Evolutionary conservation across 2,797 vertebrate genomes (phyloP), one percentile per base, ranked within the genome.

Genomic region (Sphaeramia orbicularis): DNA sequence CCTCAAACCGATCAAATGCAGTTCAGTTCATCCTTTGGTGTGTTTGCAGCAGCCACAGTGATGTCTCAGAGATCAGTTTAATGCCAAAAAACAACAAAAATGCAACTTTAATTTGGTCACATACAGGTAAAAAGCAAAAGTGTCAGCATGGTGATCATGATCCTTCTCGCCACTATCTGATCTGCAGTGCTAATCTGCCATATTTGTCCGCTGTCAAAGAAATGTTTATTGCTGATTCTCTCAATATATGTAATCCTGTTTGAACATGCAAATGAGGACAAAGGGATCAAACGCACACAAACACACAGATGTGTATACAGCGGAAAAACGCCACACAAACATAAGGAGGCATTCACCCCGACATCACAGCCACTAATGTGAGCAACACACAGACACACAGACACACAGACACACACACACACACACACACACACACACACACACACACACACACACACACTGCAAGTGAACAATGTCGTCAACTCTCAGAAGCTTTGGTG

Each of bases 221-320:
- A 58, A 44, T 86, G 85, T 90, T 88, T 88, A 83, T 71, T 86
- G 83, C 61, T 58, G 78, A 86, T 88, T 87, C 84, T 83, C 80
- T 86, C 76, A 85, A 82, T 86, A 75, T 76, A 85, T 80, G 90
- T 81, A 76, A 87, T 89, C 78, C 82, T 91, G 85, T 89, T 90
- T 87, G 78, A 88, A 86, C 83, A 91, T 92, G 89, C 80, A 91
- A 92, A 91, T 89, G 60, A 87, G 45, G 50, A 57, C 55, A 50
- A 1, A 7, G 54, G 64, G 62, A 70, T 74, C 74, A 71, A 81
- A 74, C 55, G 71, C 68, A 75, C 78, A 72, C 61, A 73, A 40
- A 74, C 64, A 71, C 73, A 68, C 71, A 67, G 71, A 42, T 57
- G 32, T 43, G 48, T 27, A 52, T 38, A 30, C 51, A 76, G 59